Evolutionary conservation across 2,888 invertebrate species (phyloP).

Genomic region (Tipula lateralis): DNA sequence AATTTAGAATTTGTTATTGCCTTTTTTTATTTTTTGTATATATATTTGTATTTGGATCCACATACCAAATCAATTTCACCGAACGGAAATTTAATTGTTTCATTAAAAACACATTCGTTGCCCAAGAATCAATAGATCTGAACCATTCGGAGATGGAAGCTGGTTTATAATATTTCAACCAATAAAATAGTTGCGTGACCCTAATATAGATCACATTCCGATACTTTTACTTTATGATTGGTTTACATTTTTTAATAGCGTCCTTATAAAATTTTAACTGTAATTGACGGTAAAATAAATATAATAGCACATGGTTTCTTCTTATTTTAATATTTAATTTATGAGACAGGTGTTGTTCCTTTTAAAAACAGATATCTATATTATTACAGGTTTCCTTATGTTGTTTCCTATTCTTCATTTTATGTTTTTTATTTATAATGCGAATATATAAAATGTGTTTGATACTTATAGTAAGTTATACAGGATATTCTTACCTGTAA

Average conservation of each 20-base stretch:
- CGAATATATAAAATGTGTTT: neutral
- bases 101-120: too few species aligned
- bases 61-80: too few species aligned
- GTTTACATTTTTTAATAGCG: neutral
- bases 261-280: neutral
- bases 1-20: too few species aligned
- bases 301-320: neutral
- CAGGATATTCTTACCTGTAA: neutral
- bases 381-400: neutral
- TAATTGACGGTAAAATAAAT: neutral
- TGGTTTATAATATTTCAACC: too few species aligned
- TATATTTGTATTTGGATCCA: too few species aligned
- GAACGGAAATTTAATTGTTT: too few species aligned
- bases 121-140: too few species aligned
- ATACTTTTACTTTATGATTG: neutral
- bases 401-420: neutral
- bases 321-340: neutral
- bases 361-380: neutral
- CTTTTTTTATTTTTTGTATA: too few species aligned
- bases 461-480: neutral
- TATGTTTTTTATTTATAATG: neutral
- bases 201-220: too few species aligned
- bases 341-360: neutral
- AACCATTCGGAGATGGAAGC: too few species aligned
- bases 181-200: too few species aligned